These are phyloP conservation scores for Phoenicopterus ruber DNA, from an alignment of 2,113 vertebrate genomes.

Conservation along the genomic window DNA sequence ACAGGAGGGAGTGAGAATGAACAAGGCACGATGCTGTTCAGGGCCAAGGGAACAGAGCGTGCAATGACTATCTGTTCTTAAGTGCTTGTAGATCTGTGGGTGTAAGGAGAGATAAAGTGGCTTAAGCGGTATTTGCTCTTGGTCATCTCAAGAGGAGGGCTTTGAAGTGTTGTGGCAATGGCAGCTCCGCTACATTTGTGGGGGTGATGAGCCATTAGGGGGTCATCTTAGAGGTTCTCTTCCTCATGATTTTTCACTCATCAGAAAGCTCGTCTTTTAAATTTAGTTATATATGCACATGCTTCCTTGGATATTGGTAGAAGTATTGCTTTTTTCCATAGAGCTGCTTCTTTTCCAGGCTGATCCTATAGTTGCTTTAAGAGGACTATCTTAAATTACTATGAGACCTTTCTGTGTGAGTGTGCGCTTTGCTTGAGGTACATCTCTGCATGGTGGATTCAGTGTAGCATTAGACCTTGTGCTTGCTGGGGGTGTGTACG, in stretches of 20 bases:
- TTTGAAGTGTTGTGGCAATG: background rate
- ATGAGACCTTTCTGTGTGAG: background rate
- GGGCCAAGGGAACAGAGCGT: background rate
- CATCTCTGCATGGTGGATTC: background rate
- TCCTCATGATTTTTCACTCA: background rate
- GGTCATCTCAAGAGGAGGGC: background rate
- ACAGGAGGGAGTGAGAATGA: background rate
- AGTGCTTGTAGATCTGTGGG: background rate
- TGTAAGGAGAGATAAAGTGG: background rate
- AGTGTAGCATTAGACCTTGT: background rate
- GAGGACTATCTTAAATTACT: background rate
- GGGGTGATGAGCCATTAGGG: background rate
- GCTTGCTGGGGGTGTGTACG: background rate
- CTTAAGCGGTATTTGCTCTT: background rate
- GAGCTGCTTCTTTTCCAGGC: background rate
- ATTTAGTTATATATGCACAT: background rate
- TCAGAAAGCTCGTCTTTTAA: background rate
- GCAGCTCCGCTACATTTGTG: background rate
- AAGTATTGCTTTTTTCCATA: background rate
- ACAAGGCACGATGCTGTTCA: background rate
- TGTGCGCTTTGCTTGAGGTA: background rate
- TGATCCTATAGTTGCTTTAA: background rate
- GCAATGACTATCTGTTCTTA: background rate
- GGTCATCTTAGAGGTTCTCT: background rate
- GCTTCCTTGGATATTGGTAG: background rate